A percentile compares a stretch with the other conserved stretches of the same genome.
Evolutionary conservation across 2,113 vertebrate genomes (phyloP).

Genomic region (Irena cyanogastra): DNA sequence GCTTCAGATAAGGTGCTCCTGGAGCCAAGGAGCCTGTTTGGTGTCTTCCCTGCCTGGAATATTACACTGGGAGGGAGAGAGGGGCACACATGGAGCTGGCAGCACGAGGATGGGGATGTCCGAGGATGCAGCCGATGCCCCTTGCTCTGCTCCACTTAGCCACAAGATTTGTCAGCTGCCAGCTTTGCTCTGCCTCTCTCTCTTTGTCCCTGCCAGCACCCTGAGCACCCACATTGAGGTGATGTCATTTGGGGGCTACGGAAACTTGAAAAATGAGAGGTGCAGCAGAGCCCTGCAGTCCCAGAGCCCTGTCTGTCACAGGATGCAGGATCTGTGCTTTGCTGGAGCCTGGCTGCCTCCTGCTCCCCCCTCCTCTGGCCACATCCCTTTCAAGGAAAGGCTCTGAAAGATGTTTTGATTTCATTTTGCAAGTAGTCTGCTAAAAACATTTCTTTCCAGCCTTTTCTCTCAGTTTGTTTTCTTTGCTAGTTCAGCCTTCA

Average conservation of each 20-base stretch:
- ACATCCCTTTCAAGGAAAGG: not conserved
- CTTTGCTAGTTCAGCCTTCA: slow-evolving; percentile 7
- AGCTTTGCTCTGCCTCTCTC: not conserved
- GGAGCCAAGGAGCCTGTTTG: slow-evolving; percentile 65
- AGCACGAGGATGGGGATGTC: rapidly evolving
- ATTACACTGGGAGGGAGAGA: not conserved
- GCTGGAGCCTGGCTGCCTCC: not conserved
- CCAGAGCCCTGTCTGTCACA: not conserved
- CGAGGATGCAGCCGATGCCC: rapidly evolving
- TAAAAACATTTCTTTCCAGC: slow-evolving; percentile 13
- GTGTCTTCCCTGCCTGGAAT: slow-evolving; percentile 26
- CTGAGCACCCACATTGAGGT: rapidly evolving
- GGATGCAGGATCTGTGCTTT: not conserved
- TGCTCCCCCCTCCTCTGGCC: not conserved
- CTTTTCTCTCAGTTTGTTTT: slow-evolving; percentile 30
- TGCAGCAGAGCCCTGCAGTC: not conserved
- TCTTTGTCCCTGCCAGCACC: not conserved
- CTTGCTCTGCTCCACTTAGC: not conserved
- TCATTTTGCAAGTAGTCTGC: slow-evolving; percentile 7
- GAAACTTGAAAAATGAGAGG: not conserved
- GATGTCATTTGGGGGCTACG: not conserved
- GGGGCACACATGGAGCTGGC: not conserved
- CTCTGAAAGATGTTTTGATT: slow-evolving; percentile 17
- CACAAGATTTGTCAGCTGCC: not conserved
- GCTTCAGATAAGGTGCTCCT: slow-evolving; percentile 69